Percentiles rank a stretch among this genome's conserved stretches.
phyloP scores from a whole-genome alignment of 2,888 invertebrate species.

The Drosophila falleni region DNA sequence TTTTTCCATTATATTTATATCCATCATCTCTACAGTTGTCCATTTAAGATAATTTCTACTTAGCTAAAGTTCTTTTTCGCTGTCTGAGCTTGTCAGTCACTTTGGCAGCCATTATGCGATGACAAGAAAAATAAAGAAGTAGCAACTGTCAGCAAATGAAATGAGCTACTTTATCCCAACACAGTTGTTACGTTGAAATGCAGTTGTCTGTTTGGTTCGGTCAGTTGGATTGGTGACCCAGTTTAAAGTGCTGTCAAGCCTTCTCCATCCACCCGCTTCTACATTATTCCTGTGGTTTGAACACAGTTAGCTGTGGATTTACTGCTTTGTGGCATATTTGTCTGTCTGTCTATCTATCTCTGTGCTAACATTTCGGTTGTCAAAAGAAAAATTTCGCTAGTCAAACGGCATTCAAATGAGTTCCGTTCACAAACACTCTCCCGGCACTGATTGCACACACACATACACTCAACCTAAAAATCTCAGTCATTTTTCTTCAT shows the following conservation, averaged over 20 bases:
- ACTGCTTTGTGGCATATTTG: slow-evolving; percentile 17
- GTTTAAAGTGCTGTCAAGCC: slow-evolving; percentile 33
- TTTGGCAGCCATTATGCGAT: slow-evolving; percentile 38
- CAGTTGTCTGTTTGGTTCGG: slow-evolving; percentile 9
- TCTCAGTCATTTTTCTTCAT: background rate
- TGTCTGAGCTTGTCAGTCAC: slow-evolving; percentile 33
- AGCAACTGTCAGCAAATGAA: background rate
- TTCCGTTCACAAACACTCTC: slow-evolving; percentile 68
- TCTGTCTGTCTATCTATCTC: background rate
- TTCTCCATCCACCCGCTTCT: background rate
- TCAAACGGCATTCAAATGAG: slow-evolving; percentile 78
- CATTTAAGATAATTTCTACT: background rate
- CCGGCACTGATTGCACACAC: slow-evolving; percentile 62
- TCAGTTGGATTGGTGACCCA: slow-evolving; percentile 45
- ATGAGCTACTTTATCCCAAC: slow-evolving; percentile 29
- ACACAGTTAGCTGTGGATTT: slow-evolving; percentile 14
- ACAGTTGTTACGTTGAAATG: slow-evolving; percentile 40
- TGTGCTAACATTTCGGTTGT: slow-evolving; percentile 47
- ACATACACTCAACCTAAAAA: background rate
- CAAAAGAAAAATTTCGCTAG: slow-evolving; percentile 57
- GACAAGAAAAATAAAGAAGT: slow-evolving; percentile 1
- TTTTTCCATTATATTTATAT: background rate
- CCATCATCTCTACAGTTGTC: background rate
- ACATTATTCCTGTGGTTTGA: slow-evolving; percentile 22
- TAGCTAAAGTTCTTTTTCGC: background rate